These are phyloP conservation scores for Craterocephalus amniculus DNA, from an alignment of 2,797 vertebrate species.

Conservation along the genomic window DNA sequence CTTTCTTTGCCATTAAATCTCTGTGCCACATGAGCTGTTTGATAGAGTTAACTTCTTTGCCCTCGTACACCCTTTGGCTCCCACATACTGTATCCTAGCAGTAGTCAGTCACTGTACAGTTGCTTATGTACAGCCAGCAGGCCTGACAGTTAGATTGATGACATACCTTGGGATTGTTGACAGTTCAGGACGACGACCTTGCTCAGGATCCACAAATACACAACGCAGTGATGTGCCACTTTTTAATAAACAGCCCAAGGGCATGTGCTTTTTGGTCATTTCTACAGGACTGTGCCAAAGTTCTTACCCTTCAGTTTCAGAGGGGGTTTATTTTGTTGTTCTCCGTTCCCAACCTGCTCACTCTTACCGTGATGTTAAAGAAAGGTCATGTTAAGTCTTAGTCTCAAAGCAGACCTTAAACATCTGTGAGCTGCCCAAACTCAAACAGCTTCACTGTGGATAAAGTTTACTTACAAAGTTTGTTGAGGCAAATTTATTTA, in stretches of 20 bases:
- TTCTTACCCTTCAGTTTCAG: conserved; percentile 4
- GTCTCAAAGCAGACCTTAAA: neutral
- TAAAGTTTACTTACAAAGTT: neutral
- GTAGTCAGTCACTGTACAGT: conserved; percentile 22
- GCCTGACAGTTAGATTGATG: conserved; percentile 59
- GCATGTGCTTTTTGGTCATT: conserved; percentile 2
- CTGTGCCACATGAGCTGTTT: conserved; percentile 8
- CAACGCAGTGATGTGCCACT: conserved; percentile 2
- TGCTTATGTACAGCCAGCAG: conserved; percentile 37
- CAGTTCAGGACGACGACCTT: conserved; percentile 34
- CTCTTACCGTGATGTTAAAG: conserved; percentile 18
- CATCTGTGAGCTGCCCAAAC: neutral
- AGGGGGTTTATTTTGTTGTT: neutral
- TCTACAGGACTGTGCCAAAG: neutral
- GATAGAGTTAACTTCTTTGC: conserved; percentile 24
- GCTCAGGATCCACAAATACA: conserved; percentile 16
- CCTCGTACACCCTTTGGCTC: neutral
- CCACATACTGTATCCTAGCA: neutral
- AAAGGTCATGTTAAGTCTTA: conserved; percentile 16
- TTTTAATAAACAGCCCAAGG: conserved; percentile 27
- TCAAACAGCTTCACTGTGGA: neutral
- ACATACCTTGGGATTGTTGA: conserved; percentile 36
- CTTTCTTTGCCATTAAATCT: neutral
- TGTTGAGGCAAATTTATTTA: neutral
- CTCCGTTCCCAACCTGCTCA: neutral